Evolutionary conservation across 2,888 invertebrate species (phyloP).

Genomic region (Autographa pulchrina): DNA sequence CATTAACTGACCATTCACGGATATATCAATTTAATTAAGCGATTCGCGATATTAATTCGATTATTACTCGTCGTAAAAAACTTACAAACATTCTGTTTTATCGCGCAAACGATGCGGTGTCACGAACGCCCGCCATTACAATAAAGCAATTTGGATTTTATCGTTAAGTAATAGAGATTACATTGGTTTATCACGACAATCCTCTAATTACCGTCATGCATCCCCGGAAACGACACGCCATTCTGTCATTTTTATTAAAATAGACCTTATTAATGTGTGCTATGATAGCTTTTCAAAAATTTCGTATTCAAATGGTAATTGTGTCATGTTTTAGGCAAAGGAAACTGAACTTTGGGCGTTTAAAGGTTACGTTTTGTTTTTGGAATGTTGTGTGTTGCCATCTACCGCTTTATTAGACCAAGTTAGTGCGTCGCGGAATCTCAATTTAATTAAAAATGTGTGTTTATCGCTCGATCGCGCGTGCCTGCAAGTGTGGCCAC

Average conservation of each 20-base stretch:
- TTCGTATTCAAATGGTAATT: conserved; percentile 39
- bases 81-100: conserved; percentile 80
- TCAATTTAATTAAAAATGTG: conserved; percentile 87
- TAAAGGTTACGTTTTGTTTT: conserved; percentile 21
- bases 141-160: conserved; percentile 86
- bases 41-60: conserved; percentile 87
- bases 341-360: conserved; percentile 33
- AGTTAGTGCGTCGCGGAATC: conserved; percentile 77
- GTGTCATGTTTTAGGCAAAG: conserved; percentile 23
- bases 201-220: conserved; percentile 80
- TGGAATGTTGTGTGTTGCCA: conserved; percentile 26
- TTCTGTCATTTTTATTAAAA: conserved; percentile 61
- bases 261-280: conserved; percentile 60
- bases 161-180: conserved; percentile 84
- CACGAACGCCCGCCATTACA: conserved; percentile 76
- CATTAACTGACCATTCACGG: conserved; percentile 64
- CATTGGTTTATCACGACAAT: conserved; percentile 81
- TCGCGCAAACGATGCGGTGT: conserved; percentile 76
- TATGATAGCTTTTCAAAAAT: conserved; percentile 61
- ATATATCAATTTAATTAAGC: conserved; percentile 87
- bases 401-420: conserved; percentile 67
- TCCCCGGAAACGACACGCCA: conserved; percentile 76
- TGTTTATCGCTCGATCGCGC: conserved; percentile 81
- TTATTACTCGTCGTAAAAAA: conserved; percentile 85
- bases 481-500: conserved; percentile 82